Percentiles rank a stretch among this genome's conserved stretches.
These are phyloP conservation scores for Mungos mungo DNA, from an alignment of 2,113 vertebrate species.

Conservation along the genomic window DNA sequence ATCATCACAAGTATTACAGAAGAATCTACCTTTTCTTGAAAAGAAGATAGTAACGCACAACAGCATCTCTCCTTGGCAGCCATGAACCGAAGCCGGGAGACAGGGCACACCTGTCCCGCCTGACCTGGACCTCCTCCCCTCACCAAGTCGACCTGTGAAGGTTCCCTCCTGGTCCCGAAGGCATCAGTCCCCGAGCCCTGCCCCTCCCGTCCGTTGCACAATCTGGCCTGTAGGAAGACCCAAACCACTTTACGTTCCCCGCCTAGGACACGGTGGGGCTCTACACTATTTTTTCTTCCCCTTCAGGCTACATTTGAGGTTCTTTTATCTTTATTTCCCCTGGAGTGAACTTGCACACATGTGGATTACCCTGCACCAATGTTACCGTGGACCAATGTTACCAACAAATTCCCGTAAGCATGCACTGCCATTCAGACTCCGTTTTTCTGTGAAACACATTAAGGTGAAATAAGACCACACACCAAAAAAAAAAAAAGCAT, in stretches of 20 bases:
- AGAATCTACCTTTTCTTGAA: not conserved
- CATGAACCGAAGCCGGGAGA: no score
- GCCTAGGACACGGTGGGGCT: no score
- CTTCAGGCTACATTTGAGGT: not conserved
- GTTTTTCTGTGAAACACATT: not conserved
- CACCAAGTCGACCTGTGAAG: fast-evolving
- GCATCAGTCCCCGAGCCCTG: not conserved
- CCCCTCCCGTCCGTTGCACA: fast-evolving
- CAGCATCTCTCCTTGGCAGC: not conserved
- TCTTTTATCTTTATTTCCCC: not conserved
- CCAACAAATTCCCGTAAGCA: not conserved
- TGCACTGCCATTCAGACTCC: not conserved
- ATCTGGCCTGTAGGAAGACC: not conserved
- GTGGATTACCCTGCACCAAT: fast-evolving
- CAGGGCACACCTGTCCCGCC: fast-evolving
- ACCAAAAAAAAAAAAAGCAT: not conserved
- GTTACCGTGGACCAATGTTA: fast-evolving
- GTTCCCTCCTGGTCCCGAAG: fast-evolving
- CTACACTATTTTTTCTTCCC: fast-evolving
- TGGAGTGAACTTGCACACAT: fast-evolving
- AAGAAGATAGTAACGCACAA: no score
- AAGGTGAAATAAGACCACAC: not conserved
- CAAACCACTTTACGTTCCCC: fast-evolving
- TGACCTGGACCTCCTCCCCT: no score
- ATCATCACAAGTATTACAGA: fast-evolving